These are phyloP conservation scores for Thumatha senex DNA, from an alignment of 2,888 invertebrate genomes.

Conservation along the genomic window DNA sequence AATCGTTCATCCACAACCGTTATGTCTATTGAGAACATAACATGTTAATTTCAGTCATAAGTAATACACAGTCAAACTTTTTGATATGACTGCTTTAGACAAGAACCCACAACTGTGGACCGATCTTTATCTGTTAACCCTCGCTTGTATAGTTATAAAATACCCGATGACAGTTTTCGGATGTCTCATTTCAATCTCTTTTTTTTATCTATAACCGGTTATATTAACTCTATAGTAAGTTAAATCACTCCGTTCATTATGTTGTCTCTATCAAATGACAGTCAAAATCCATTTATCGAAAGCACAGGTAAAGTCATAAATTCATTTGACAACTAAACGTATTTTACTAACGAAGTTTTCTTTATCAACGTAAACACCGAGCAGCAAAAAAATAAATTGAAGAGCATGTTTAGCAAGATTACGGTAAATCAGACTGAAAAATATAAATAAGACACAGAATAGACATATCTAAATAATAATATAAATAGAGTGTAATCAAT, in stretches of 20 bases:
- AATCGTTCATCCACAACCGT: too few species aligned
- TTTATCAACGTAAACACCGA: background rate
- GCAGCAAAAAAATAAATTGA: background rate
- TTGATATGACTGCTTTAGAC: background rate
- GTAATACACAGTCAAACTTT: background rate
- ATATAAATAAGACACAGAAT: too few species aligned
- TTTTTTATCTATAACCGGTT: background rate
- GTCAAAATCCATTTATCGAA: background rate
- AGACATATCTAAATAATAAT: background rate
- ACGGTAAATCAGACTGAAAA: background rate
- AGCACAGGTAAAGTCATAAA: too few species aligned
- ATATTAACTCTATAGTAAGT: background rate
- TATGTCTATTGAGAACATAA: too few species aligned
- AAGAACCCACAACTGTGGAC: background rate
- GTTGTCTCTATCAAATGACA: background rate
- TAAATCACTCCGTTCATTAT: background rate
- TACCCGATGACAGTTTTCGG: slow-evolving; percentile 1
- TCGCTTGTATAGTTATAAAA: background rate
- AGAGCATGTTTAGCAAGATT: background rate
- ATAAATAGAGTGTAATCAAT: background rate
- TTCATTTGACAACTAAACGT: too few species aligned
- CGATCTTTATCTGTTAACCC: background rate
- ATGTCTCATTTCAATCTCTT: background rate
- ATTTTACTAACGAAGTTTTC: too few species aligned
- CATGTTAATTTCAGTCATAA: background rate